These are phyloP conservation scores for Macrotus californicus DNA, from an alignment of 2,113 vertebrate species.

Conservation along the genomic window DNA sequence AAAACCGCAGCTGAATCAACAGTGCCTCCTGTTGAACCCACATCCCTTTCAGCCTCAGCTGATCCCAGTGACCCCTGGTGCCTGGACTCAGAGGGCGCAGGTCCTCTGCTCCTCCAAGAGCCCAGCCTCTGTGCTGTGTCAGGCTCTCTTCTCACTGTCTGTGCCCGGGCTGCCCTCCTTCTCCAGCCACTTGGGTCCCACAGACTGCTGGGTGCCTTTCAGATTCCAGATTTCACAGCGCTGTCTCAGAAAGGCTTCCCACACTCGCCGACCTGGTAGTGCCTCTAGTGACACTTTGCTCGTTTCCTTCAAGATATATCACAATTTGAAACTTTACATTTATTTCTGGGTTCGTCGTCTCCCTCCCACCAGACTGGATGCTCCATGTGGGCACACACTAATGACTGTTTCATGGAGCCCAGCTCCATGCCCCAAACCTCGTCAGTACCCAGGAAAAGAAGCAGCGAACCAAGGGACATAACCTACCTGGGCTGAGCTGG, in stretches of 20 bases:
- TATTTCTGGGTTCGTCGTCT: neutral
- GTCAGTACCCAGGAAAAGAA: neutral
- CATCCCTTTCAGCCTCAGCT: neutral
- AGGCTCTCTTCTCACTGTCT: neutral
- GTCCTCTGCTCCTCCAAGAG: neutral
- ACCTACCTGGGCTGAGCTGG: neutral
- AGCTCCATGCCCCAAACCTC: neutral
- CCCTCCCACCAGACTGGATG: neutral
- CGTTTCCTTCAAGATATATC: neutral
- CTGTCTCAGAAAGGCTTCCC: neutral
- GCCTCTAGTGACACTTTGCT: neutral
- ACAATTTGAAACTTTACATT: neutral
- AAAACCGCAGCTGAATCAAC: neutral
- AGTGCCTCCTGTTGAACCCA: neutral
- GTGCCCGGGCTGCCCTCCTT: neutral
- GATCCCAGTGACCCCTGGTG: accelerated
- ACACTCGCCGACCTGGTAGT: neutral
- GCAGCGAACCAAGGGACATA: neutral
- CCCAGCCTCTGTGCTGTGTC: neutral
- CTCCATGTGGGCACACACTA: too few relatives aligned
- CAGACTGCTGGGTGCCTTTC: too few relatives aligned
- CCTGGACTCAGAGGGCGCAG: neutral
- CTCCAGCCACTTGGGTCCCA: too few relatives aligned
- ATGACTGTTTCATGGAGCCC: neutral
- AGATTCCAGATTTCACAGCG: too few relatives aligned